These are phyloP conservation scores for Chrysopilus asiliformis DNA, from an alignment of 2,888 invertebrate genomes.

Conservation along the genomic window DNA sequence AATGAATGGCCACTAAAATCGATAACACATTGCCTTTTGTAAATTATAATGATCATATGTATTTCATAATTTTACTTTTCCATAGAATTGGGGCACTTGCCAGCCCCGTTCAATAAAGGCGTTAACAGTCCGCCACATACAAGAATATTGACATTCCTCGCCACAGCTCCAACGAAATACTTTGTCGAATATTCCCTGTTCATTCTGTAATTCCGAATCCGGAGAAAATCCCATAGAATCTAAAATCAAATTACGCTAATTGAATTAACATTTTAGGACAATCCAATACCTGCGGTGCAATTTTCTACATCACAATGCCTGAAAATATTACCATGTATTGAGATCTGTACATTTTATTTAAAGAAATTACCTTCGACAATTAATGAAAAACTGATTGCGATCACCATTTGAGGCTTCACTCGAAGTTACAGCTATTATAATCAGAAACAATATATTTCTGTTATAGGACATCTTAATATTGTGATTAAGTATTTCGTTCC, in stretches of 20 bases:
- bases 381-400: neutral
- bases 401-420: neutral
- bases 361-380: too few relatives aligned
- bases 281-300: too few relatives aligned
- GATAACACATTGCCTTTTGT: constrained; percentile 6
- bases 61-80: constrained; percentile 52
- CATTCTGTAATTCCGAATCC: constrained; percentile 26
- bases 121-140: constrained; percentile 89
- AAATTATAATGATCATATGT: neutral
- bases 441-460: too few relatives aligned
- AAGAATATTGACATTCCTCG: constrained; percentile 79
- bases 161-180: constrained; percentile 63
- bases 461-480: too few relatives aligned
- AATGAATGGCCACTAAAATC: constrained; percentile 80
- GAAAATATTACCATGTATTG: too few relatives aligned
- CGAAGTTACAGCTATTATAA: too few relatives aligned
- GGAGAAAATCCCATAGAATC: too few relatives aligned
- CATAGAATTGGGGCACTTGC: constrained; percentile 83
- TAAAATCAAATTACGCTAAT: too few relatives aligned
- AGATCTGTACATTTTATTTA: too few relatives aligned
- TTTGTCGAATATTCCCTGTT: constrained; percentile 31
- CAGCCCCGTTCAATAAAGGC: constrained; percentile 53
- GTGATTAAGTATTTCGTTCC: too few relatives aligned
- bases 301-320: too few relatives aligned
- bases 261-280: too few relatives aligned